Conservation (phyloP, 2,113 vertebrate species). For the Campylorhamphus procurvoides region DNA sequence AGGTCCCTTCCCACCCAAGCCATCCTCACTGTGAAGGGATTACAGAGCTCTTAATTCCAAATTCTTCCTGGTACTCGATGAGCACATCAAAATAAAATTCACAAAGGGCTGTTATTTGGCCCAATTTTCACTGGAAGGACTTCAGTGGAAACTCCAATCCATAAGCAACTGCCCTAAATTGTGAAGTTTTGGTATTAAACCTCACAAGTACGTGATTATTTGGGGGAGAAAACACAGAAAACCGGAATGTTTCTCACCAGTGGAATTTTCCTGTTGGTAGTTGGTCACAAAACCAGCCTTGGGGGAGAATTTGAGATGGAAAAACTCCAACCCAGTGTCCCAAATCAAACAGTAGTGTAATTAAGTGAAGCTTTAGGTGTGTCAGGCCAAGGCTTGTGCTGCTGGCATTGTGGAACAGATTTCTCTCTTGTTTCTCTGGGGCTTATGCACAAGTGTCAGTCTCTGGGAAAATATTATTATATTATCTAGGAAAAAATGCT, state of each 20-base stretch:
- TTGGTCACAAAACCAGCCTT: background rate
- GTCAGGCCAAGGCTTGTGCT: background rate
- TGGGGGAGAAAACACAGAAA: background rate
- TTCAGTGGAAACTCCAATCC: background rate
- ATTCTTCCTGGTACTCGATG: background rate
- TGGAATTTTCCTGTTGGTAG: background rate
- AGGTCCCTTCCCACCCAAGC: background rate
- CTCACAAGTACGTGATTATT: fast-evolving
- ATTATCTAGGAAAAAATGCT: background rate
- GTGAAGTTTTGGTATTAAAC: fast-evolving
- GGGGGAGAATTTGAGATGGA: background rate
- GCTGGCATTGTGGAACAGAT: too few species aligned
- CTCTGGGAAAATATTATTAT: background rate
- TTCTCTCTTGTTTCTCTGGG: background rate
- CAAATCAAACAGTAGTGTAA: fast-evolving
- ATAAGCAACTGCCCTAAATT: background rate
- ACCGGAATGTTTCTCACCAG: background rate
- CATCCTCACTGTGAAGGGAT: background rate
- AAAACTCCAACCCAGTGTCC: background rate
- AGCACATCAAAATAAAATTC: background rate
- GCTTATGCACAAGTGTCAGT: background rate
- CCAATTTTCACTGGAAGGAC: background rate
- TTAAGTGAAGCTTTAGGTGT: background rate
- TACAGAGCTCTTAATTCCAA: background rate
- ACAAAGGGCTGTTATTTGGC: background rate